Evolutionary conservation across 1,140 invertebrate genomes (phyloP), one percentile per base, ranked within the genome.

Genomic region (Paramacrobiotus metropolitanus): DNA sequence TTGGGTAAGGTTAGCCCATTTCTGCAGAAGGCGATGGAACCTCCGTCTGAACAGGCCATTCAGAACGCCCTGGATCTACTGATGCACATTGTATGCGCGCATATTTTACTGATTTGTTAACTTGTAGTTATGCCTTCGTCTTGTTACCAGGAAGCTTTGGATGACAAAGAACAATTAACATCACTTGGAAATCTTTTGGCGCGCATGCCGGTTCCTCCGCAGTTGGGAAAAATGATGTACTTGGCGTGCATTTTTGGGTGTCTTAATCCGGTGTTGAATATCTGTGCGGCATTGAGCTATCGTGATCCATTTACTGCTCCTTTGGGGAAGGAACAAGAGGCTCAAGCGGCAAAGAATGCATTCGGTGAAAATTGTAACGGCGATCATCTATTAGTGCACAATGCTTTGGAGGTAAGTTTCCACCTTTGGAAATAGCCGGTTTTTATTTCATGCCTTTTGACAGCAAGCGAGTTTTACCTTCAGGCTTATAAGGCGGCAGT

Each of bases 1-100:
- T 73, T 95, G 2, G 90, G 91, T 60, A 80, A 80, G 29, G 90
- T 95, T 69, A 83, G 85, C 2, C 86, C 91, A 69, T 95, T 95
- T 71, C 75, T 95, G 9, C 85, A 83, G 15, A 94, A 94, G 60
- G 89, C 89, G 0, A 83, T 93, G 44, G 86, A 94, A 70, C 86
- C 89, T 1, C 91, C 91, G 40, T 89, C 89, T 18, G 80, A 92
- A 65, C 87, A 92, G 72, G 87, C 90, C 44, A 86, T 95, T 1
- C 87, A 92, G 62, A 85, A 89, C 72, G 88, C 90, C 0, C 85
- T 93, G 74, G 81, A 82, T 18, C 68, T 68, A 1, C 66, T 88
- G 15, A 67, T 67, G 63, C 62, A 69, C 28, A 61, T 74, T 66
- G 72, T 73, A 66, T 66, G 65, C 63, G 29, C 9, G n/a, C n/a